A percentile compares a stretch with the other conserved stretches of the same genome.
Conservation (phyloP, 1,140 invertebrate species). For the Helicoverpa zea region DNA sequence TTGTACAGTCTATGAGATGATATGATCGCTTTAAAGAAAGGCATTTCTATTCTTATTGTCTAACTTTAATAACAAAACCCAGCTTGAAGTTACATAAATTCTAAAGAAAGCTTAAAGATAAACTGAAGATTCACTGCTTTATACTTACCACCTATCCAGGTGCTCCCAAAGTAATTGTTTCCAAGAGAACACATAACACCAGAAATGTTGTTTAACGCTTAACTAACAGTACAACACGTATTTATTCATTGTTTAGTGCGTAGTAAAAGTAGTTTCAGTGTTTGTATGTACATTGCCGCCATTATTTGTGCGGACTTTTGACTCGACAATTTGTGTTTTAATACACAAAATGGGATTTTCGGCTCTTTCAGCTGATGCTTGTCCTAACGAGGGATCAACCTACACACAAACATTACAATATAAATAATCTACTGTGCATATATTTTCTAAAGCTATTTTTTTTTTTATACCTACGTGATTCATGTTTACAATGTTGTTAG, state of each 20-base stretch:
- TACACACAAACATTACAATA: too few species aligned
- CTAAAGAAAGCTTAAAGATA: too few species aligned
- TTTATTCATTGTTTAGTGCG: not conserved
- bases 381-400: too few species aligned
- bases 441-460: too few species aligned
- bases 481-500: constrained; percentile 14
- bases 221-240: not conserved
- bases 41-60: too few species aligned
- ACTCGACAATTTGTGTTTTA: not conserved
- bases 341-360: not conserved
- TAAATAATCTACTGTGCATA: too few species aligned
- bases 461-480: not conserved
- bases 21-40: too few species aligned
- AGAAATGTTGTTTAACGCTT: not conserved
- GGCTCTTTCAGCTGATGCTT: too few species aligned
- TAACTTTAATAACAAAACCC: too few species aligned
- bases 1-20: too few species aligned
- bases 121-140: not conserved
- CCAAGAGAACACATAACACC: constrained; percentile 1
- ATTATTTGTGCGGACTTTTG: constrained; percentile 1
- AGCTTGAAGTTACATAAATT: not conserved
- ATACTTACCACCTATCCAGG: not conserved
- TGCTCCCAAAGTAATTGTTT: not conserved
- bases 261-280: constrained; percentile 1
- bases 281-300: not conserved